Base-by-base conservation (phyloP, 2,888 invertebrate species). In the Leptopilina myrica region DNA sequence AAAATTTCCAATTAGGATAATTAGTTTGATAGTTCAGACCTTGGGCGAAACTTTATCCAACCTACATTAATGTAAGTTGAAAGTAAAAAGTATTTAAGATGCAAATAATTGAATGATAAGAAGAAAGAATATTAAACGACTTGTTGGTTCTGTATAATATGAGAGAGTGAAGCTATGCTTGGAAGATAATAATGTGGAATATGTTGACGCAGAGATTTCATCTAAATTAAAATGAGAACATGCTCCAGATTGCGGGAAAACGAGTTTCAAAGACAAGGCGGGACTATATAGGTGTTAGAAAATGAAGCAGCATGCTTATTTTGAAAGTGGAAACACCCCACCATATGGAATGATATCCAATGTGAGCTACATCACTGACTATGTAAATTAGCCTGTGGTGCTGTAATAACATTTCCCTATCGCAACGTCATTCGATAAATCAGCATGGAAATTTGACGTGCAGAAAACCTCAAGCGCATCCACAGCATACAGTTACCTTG, bases 371-470 rank as follows among this genome's bases (percentile, higher is more conserved):
- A 49, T 69, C 53, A 69, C 69, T 14, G 49, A 69, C 49, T 59
- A 81, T 79, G 69, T 65, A 77, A 78, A 81, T 81, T 76, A 64
- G 65, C 73, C 69, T 59, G 76, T 33, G 65, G 65, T 69, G 40
- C 43, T 66, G 76, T 79, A 77, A 81, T 78, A 81, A 79, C 79
- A 79, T 67, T 81, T 78, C 26, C 67, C 77, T 76, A 67, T 69
- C 76, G 77, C 79, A 76, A 59, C 59, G 65, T 77, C 65, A 77
- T 64, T 80, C 77, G 65, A 73, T 81, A 77, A 69, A 69, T 49
- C 49, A 69, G 49, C 69, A 15, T 46, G 69, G 49, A 69, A 69
- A 53, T 69, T 49, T 69, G 26, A 69, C 49, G 26, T 26, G 26
- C 4, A 69, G 69, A 69, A 69, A 69, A 69, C 49, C 69, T 49